Base-by-base conservation (phyloP, 1,140 invertebrate species). In the Gonioctena quinquepunctata region DNA sequence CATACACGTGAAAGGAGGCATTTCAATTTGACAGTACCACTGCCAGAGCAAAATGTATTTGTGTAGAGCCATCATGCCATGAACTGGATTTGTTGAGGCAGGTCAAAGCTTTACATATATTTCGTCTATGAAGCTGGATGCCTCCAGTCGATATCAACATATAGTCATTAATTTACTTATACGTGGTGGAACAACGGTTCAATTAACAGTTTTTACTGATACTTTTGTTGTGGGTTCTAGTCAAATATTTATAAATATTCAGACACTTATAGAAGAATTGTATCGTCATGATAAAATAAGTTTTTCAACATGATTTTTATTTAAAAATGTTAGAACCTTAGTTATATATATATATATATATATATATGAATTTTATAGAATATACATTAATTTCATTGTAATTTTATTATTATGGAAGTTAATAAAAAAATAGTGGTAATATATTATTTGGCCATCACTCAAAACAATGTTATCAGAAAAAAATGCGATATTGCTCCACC, bases 31-130 rank as follows among this genome's bases (percentile, higher is more conserved):
- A 68, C 74, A 79, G 77, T 81, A 70, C 64, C 64, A 78, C 73
- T 79, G 78, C 78, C 78, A 74, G 74, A 80, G 77, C 74, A 71
- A 79, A 78, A 77, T 78, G 77, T 78, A 76, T 78, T 76, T 77
- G 79, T 80, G 79, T 80, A 71, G 74, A 78, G 75, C 76, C 70
- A 77, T 76, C 79, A 82, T 81, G 80, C 80, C 77, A 70, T 80
- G 76, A 76, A 79, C 63, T 76, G 70, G 66, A 79, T 74, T 69
- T 64, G 74, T 73, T 69, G 72, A 79, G 75, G 75, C 76, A 70
- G 69, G 70, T 76, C 62, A 76, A 81, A 81, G 80, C 80, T 77
- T 75, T 76, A 79, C 76, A 79, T 74, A 72, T 68, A 77, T 71
- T 59, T 25, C 18, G 27, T 77, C 76, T 79, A 80, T 77, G 68